phyloP scores from a whole-genome alignment of 2,797 vertebrate species.

The Carcharodon carcharias region DNA sequence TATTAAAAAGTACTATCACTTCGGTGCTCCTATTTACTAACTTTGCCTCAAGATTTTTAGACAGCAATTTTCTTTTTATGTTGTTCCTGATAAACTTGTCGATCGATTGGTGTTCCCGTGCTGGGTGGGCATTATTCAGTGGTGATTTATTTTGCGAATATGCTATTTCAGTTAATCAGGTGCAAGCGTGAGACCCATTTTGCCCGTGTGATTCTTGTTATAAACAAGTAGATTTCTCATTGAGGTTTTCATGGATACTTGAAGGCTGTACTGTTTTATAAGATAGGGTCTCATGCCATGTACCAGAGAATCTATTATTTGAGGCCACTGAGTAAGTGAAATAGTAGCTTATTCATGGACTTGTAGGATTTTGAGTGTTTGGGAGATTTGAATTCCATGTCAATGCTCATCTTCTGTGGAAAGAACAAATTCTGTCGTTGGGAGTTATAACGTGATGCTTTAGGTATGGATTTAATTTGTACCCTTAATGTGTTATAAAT shows the following conservation, averaged over 20 bases:
- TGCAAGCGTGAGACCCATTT: background rate
- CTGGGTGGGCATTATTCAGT: background rate
- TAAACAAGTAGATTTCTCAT: background rate
- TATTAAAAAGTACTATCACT: background rate
- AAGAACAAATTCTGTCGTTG: background rate
- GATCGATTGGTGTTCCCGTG: background rate
- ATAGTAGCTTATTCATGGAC: background rate
- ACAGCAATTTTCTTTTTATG: background rate
- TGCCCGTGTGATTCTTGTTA: background rate
- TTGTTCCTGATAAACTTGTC: background rate
- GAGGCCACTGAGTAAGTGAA: background rate
- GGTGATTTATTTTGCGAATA: background rate
- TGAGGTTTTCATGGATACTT: background rate
- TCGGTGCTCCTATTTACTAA: background rate
- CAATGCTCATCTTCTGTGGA: background rate
- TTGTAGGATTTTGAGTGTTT: background rate
- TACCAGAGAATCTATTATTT: background rate
- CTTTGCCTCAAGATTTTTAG: background rate
- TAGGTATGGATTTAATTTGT: background rate
- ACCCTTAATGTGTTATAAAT: background rate
- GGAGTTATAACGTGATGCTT: background rate
- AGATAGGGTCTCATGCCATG: background rate
- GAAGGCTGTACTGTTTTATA: background rate
- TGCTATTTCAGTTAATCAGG: background rate
- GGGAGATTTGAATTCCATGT: background rate